Base-by-base conservation (phyloP, 2,113 vertebrate genomes). In the Crotalus horridus region DNA sequence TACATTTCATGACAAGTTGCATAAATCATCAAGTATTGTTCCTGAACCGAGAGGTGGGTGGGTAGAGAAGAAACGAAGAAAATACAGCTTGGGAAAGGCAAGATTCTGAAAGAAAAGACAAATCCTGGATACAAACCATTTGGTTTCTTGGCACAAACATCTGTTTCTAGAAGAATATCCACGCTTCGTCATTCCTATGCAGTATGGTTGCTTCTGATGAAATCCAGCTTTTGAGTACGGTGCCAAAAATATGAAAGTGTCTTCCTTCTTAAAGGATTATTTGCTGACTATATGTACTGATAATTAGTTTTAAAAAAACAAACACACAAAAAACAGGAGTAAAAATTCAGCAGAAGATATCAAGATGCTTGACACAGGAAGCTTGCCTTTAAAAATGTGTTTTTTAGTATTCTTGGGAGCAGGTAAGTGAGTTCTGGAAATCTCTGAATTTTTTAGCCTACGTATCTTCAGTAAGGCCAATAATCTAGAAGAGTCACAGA, bases 351-450 rank as follows among this genome's bases (percentile, higher is more conserved):
- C 94, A 59, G 54, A 8, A 15, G 17, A 20, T 43, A 10, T 48
- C 29, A 92, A 94, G 93, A 97, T 96, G 96, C 43, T 89, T 0
- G 26, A 89, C 23, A 3, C n/a, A 0, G 46, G 95, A 93, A 46
- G 39, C 0, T 3, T 91, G 89, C 85, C 58, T 0, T 4, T 92
- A 2, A 94, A 64, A 0, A 0, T 93, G 0, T 94, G 93, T 59
- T 12, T 94, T 54, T 61, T 94, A 87, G 39, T 90, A 92, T 59
- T 58, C 6, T 1, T 88, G 43, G 1, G 89, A 6, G 88, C 92
- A 94, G 95, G 96, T 97, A 64, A 95, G 93, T 3, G 1, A 21
- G 6, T 43, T n/a, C 17, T 21, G 58, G 17, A 81, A 86, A 87
- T 59, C 21, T 3, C 10, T 43, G 55, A 48, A 20, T 15, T 7